phyloP scores from a whole-genome alignment of 2,113 vertebrate species.

The Fregata magnificens region DNA sequence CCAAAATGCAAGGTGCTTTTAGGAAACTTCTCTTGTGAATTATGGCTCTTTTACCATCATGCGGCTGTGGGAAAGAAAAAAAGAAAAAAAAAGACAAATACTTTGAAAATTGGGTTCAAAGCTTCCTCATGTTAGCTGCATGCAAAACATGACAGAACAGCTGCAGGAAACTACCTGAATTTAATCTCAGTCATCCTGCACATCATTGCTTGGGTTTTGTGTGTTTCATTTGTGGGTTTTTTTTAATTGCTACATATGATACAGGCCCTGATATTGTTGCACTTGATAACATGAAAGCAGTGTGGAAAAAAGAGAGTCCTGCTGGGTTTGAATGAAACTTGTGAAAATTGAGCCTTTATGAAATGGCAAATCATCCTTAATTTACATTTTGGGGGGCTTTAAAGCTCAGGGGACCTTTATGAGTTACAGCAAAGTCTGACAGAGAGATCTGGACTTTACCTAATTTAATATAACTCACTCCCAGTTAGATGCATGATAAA shows the following conservation, averaged over 20 bases:
- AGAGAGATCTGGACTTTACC: background rate
- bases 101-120: conserved; percentile 17
- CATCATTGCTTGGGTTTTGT: background rate
- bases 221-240: background rate
- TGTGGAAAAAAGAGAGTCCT: background rate
- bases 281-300: background rate
- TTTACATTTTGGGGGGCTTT: background rate
- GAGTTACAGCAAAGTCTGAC: background rate
- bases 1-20: conserved; percentile 31
- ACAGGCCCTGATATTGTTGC: background rate
- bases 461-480: background rate
- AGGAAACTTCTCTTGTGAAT: conserved; percentile 24
- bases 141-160: background rate
- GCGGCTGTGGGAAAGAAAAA: background rate
- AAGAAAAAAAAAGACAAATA: background rate
- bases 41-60: background rate
- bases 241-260: background rate
- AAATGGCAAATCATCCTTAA: background rate
- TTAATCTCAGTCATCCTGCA: background rate
- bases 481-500: background rate
- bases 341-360: background rate
- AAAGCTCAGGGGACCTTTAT: background rate
- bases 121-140: background rate
- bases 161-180: background rate
- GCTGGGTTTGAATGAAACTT: background rate